A percentile compares a stretch with the other conserved stretches of the same genome.
Evolutionary conservation across 2,113 vertebrate genomes (phyloP).

Genomic region (Pelecanus crispus): DNA sequence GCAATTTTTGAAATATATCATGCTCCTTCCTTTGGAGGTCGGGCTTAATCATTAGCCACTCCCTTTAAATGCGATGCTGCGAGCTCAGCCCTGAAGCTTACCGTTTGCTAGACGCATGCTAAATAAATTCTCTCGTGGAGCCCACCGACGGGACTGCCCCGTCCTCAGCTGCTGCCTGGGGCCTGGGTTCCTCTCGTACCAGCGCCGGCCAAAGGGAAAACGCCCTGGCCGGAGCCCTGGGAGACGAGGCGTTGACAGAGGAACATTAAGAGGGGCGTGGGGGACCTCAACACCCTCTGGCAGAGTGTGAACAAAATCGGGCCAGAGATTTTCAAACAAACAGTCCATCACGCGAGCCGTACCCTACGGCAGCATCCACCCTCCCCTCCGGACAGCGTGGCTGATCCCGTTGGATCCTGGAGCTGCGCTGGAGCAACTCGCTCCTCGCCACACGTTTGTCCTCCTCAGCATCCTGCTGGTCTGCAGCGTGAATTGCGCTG

Average conservation of each 20-base stretch:
- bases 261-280: rapidly evolving
- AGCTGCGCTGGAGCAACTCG: rapidly evolving
- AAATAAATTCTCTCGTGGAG: not conserved
- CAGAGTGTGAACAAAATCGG: not conserved
- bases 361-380: not conserved
- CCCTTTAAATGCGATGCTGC: not conserved
- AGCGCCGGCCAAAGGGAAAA: not conserved
- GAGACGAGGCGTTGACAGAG: not conserved
- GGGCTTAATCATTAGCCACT: not conserved
- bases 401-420: rapidly evolving
- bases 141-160: rapidly evolving
- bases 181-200: not conserved
- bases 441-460: rapidly evolving
- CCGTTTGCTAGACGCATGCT: rapidly evolving
- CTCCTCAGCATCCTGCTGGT: not conserved
- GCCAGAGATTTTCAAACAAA: not conserved
- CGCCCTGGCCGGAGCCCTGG: rapidly evolving
- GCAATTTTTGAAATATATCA: not conserved
- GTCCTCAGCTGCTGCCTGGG: rapidly evolving
- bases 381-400: rapidly evolving
- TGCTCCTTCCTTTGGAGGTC: not conserved
- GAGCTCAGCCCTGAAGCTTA: not conserved
- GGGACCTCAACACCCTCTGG: not conserved
- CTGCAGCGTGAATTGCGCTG: not conserved
- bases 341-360: rapidly evolving